Conservation (phyloP, 2,797 vertebrate genomes). For the Gambusia yucatana region DNA sequence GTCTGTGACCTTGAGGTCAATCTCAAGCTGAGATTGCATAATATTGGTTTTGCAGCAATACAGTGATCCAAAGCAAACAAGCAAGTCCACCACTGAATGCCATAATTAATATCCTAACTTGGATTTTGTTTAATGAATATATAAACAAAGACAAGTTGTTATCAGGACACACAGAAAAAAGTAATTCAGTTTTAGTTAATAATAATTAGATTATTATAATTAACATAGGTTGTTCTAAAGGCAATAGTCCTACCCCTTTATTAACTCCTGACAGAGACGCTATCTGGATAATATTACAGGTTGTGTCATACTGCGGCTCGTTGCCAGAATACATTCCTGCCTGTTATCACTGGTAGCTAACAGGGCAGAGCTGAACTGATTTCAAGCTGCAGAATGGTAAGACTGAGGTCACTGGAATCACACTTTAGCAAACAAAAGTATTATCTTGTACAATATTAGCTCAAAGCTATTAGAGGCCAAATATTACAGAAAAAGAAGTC, state of each 20-base stretch:
- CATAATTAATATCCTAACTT: background rate
- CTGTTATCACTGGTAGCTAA: conserved; percentile 32
- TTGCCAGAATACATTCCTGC: conserved; percentile 38
- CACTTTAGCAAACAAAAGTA: conserved; percentile 8
- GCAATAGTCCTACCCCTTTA: background rate
- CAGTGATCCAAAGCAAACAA: background rate
- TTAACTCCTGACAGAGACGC: conserved; percentile 38
- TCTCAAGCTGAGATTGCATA: background rate
- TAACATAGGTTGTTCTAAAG: conserved; percentile 23
- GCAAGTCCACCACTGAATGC: background rate
- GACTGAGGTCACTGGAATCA: background rate
- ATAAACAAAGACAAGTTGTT: conserved; percentile 1
- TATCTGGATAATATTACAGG: conserved; percentile 47
- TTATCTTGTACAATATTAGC: conserved; percentile 1
- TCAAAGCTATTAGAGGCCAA: background rate
- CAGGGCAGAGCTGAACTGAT: conserved; percentile 18
- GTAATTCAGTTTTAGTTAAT: conserved; percentile 39
- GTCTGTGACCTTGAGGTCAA: background rate
- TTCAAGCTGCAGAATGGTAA: conserved; percentile 15
- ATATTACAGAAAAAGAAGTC: background rate
- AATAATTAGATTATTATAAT: conserved; percentile 57
- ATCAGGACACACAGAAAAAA: conserved; percentile 20
- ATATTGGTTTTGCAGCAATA: background rate
- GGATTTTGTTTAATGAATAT: background rate
- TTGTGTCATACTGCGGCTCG: conserved; percentile 13